phyloP scores from a whole-genome alignment of 2,888 invertebrate species.

The Sarcophaga subvicina region DNA sequence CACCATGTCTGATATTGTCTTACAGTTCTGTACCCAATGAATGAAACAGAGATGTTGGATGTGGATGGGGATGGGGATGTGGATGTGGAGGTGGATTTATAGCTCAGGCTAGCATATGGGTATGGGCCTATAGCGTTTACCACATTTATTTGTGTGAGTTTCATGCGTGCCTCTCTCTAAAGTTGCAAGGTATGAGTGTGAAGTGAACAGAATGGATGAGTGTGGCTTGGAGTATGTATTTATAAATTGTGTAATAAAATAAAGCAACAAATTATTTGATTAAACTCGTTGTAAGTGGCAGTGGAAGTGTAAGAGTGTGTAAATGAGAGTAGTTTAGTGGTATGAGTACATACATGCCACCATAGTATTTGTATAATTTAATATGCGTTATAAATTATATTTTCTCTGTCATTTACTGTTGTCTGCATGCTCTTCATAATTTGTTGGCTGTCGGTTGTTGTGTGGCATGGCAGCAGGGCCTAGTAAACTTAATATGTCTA shows the following conservation, averaged over 20 bases:
- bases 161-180: constrained; percentile 18
- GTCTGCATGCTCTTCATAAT: not conserved
- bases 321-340: not conserved
- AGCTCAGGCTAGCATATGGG: not conserved
- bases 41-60: not conserved
- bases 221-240: not conserved
- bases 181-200: not conserved
- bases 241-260: constrained; percentile 51
- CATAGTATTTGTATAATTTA: not conserved
- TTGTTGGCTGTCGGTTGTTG: not conserved
- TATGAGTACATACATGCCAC: not conserved
- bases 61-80: not conserved
- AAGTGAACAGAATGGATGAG: not conserved
- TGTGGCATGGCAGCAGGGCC: not conserved
- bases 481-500: not conserved
- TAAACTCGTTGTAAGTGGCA: constrained; percentile 15
- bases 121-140: not conserved
- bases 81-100: not conserved
- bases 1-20: not conserved
- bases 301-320: not conserved
- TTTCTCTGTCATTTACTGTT: not conserved
- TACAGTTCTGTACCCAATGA: not conserved
- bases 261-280: constrained; percentile 52
- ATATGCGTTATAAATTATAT: not conserved
- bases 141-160: constrained; percentile 9